These are phyloP conservation scores for Pseudorhiza aurosa DNA, from an alignment of 30 jellyfish, hydroid and myxozoan genomes.

Conservation along the genomic window DNA sequence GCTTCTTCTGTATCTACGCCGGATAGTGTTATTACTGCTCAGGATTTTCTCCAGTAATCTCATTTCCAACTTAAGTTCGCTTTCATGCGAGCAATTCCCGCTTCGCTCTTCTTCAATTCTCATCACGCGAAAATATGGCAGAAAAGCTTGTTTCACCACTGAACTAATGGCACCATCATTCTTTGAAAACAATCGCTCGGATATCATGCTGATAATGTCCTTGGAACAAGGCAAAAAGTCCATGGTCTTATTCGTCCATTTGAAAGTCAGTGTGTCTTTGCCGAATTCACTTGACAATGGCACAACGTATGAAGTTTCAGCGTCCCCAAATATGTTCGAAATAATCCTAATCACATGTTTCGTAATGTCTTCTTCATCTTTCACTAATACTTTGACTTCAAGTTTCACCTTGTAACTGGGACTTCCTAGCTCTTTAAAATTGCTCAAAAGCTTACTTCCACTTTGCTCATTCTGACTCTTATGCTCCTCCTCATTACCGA, in stretches of 20 bases:
- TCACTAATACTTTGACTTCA: neutral
- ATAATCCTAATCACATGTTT: neutral
- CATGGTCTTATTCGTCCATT: conserved; percentile 28
- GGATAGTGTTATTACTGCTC: neutral
- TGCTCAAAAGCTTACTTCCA: no score
- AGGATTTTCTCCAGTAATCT: neutral
- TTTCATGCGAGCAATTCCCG: neutral
- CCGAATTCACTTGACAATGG: neutral
- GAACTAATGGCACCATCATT: neutral
- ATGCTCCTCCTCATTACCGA: no score
- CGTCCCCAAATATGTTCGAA: conserved; percentile 7
- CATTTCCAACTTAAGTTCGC: neutral
- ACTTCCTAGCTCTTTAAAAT: no score
- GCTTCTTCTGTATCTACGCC: conserved; percentile 23
- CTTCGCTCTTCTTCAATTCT: conserved; percentile 9
- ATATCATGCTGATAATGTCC: neutral
- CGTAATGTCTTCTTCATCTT: neutral
- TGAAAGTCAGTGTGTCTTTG: neutral
- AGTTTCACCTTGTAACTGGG: no score
- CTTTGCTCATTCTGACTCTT: no score
- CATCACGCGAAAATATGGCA: conserved; percentile 2
- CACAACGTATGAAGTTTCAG: neutral
- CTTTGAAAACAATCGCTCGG: neutral
- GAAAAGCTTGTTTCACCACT: neutral
- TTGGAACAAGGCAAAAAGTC: conserved; percentile 19